A percentile compares a stretch with the other conserved stretches of the same genome.
phyloP scores from a whole-genome alignment of 1,140 invertebrate genomes.

The Lamellibrachia luymesi region DNA sequence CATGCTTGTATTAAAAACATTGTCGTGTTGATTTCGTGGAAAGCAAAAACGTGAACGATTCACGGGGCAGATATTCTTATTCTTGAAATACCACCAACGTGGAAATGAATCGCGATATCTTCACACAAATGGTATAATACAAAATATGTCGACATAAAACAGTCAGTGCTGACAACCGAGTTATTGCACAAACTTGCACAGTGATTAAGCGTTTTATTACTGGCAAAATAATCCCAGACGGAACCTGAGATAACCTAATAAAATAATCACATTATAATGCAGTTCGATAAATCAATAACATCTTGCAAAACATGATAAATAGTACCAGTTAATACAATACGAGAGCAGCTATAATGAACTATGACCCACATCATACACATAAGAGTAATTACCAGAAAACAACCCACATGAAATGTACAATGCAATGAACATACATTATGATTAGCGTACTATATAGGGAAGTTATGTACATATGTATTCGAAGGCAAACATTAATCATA shows the following conservation, averaged over 20 bases:
- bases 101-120: neutral
- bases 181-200: neutral
- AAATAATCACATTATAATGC: neutral
- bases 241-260: neutral
- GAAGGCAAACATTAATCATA: neutral
- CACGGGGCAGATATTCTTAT: neutral
- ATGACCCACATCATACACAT: neutral
- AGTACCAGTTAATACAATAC: neutral
- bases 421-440: neutral
- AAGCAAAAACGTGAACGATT: too few species aligned
- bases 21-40: too few species aligned
- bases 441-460: neutral
- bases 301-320: neutral
- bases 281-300: neutral
- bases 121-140: neutral
- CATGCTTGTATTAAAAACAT: too few species aligned
- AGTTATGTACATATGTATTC: neutral
- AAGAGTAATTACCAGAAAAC: neutral
- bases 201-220: neutral
- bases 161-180: neutral
- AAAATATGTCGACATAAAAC: neutral
- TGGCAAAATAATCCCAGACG: neutral
- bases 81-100: neutral
- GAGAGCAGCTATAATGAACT: neutral
- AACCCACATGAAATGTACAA: neutral